Evolutionary conservation across 2,888 invertebrate genomes (phyloP), one percentile per base, ranked within the genome.

Genomic region (Andrena trimmerana): DNA sequence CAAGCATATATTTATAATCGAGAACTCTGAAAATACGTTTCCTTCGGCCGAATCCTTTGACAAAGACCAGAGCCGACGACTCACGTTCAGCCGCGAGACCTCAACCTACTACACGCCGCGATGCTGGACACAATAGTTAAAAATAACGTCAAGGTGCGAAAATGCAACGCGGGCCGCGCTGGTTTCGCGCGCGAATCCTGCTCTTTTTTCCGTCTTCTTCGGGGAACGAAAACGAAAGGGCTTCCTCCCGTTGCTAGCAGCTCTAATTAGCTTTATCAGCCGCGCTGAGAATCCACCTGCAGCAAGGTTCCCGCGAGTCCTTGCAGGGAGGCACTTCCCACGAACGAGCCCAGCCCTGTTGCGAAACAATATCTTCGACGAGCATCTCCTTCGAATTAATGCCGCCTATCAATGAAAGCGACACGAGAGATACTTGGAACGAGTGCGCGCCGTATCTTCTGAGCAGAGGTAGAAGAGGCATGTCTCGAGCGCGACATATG

Each of bases 261-360:
- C 42, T 67, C 67, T 69, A 88, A 87, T 88, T 86, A 88, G 85
- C 72, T 78, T 74, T 82, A 82, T 86, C 85, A 78, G 72, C 74
- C 52, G 50, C 16, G 75, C 85, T 88, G 88, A 85, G 88, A 88
- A 88, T 88, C 69, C 78, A 75, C 42, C 27, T 65, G 57, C 31
- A 6, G 33, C 27, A 60, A 62, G 78, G 86, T 88, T 88, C 88
- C 86, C 88, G 86, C 77, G 88, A 78, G 69, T 81, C 74, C 82
- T 57, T 69, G 24, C 57, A 7, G 76, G 72, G 54, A 62, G 60
- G 48, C 68, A 62, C 62, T 88, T 88, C 88, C 80, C 88, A 88
- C 86, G 81, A 59, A 63, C 50, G 13, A 73, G 69, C 42, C 67
- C 70, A 75, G 60, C 77, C 81, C 81, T 68, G 67, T 60, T 60